Percentiles rank a stretch among this genome's conserved stretches.
Conservation (phyloP, 92 coral and sea anemone species). For the Epizoanthus illoricatus region DNA sequence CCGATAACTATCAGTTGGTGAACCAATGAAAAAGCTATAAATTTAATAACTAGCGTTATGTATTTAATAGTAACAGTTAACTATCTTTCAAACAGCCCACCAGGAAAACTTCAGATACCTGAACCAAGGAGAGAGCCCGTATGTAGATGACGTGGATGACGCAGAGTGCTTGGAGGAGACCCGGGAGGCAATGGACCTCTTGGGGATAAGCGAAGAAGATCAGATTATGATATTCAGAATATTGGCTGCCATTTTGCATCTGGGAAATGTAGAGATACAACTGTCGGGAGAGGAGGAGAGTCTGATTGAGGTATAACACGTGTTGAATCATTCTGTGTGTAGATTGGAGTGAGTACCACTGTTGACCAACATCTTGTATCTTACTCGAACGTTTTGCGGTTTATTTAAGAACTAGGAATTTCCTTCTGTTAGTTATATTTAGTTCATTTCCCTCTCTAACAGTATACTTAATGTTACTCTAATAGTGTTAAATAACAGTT, state of each 20-base stretch:
- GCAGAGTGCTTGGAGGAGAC: slow-evolving; percentile 88
- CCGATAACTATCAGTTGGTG: too few relatives aligned
- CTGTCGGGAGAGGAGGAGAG: slow-evolving; percentile 82
- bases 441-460: too few relatives aligned
- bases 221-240: slow-evolving; percentile 93
- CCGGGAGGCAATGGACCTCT: slow-evolving; percentile 87
- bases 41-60: too few relatives aligned
- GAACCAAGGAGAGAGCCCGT: slow-evolving; percentile 92
- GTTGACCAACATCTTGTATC: too few relatives aligned
- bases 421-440: too few relatives aligned
- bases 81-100: slow-evolving; percentile 55
- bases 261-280: slow-evolving; percentile 88
- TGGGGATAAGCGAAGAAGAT: slow-evolving; percentile 89
- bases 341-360: too few relatives aligned
- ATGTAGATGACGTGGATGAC: slow-evolving; percentile 83
- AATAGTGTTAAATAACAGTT: too few relatives aligned
- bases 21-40: too few relatives aligned
- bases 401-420: too few relatives aligned
- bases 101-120: slow-evolving; percentile 87
- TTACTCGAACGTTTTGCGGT: too few relatives aligned
- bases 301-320: slow-evolving; percentile 52
- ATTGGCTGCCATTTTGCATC: slow-evolving; percentile 90
- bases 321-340: neutral
- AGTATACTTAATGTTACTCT: too few relatives aligned
- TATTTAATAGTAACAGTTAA: too few relatives aligned